Conservation (phyloP, 2,797 vertebrate species). For the Gymnoscopelus braueri region DNA sequence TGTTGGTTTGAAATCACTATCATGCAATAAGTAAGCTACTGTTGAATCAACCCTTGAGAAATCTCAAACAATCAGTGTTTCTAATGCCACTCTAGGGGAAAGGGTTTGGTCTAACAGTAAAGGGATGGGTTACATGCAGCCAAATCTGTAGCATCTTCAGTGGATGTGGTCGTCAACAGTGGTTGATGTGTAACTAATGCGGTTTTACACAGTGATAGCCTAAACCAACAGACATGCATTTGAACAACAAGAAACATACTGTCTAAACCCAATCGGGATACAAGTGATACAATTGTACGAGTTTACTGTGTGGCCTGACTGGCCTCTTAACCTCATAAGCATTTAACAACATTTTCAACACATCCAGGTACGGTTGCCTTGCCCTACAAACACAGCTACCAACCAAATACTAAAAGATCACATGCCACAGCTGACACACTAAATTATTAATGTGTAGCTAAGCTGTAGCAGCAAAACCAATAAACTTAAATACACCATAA, state of each 20-base stretch:
- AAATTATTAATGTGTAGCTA: no score
- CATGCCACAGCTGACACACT: no score
- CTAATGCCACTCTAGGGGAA: slow-evolving; percentile 17
- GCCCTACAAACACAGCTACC: no score
- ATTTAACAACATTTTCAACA: slow-evolving; percentile 4
- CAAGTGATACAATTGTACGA: background rate
- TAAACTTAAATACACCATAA: no score
- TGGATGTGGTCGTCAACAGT: slow-evolving; percentile 28
- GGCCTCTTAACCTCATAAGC: background rate
- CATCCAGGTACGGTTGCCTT: no score
- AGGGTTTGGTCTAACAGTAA: slow-evolving; percentile 18
- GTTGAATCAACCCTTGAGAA: slow-evolving; percentile 55
- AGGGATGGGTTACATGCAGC: slow-evolving; percentile 22
- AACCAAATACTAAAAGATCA: no score
- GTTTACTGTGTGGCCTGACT: slow-evolving; percentile 7
- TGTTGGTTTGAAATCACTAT: slow-evolving; percentile 1
- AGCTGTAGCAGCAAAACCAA: no score
- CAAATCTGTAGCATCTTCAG: slow-evolving; percentile 19
- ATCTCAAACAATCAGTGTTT: slow-evolving; percentile 22
- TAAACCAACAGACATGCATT: slow-evolving; percentile 4
- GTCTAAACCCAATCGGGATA: slow-evolving; percentile 7
- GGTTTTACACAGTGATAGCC: slow-evolving; percentile 8
- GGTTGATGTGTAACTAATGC: slow-evolving; percentile 13
- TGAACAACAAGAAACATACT: slow-evolving; percentile 11
- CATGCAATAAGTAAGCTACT: slow-evolving; percentile 28